Evolutionary conservation across 1,140 invertebrate genomes (phyloP).

Genomic region (Caenorhabditis briggsae): DNA sequence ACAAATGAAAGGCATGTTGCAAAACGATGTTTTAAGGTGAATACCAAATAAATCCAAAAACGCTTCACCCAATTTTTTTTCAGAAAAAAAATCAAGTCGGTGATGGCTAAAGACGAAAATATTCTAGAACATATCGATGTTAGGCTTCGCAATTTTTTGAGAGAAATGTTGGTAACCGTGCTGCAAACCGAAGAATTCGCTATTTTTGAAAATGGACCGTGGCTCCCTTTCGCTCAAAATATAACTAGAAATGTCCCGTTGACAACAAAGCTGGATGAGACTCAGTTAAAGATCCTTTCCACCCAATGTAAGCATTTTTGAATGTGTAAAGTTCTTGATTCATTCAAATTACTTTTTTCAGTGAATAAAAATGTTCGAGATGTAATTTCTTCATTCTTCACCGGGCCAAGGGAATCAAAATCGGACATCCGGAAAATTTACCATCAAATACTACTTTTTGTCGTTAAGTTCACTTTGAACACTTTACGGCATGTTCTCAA

Average conservation of each 20-base stretch:
- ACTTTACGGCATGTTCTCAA: conserved; percentile 3
- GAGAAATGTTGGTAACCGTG: background rate
- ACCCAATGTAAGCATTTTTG: no score
- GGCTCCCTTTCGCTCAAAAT: background rate
- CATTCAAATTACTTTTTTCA: no score
- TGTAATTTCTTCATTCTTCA: background rate
- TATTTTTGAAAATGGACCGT: background rate
- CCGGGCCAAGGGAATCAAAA: background rate
- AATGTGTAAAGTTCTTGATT: no score
- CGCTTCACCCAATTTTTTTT: background rate
- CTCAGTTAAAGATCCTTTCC: no score
- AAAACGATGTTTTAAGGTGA: background rate
- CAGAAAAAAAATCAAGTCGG: background rate
- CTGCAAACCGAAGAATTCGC: background rate
- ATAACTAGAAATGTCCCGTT: background rate
- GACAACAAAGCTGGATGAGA: no score
- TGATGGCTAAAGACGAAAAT: background rate
- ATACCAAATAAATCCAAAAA: no score
- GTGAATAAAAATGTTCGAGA: no score
- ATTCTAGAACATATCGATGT: background rate
- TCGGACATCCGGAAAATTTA: background rate
- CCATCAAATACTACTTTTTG: background rate
- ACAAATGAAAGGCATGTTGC: background rate
- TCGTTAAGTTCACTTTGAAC: background rate
- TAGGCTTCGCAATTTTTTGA: background rate